Base-by-base conservation (phyloP, 2,113 vertebrate species). In the Merops nubicus region DNA sequence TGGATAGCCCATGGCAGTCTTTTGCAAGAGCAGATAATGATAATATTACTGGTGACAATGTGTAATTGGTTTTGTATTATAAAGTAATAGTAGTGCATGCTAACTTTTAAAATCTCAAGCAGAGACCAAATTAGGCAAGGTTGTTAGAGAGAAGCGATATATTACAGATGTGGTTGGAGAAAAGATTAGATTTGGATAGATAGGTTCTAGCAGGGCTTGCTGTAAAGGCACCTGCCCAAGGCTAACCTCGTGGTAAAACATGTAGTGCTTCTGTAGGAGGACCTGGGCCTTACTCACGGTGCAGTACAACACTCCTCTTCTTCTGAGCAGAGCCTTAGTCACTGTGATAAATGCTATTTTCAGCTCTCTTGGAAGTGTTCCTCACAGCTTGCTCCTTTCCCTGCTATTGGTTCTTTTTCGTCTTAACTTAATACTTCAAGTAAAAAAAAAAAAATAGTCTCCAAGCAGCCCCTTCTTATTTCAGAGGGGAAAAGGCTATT, bases 31-130 rank as follows among this genome's bases (percentile, higher is more conserved):
- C 59, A 54, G 80, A 57, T 96, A 77, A 83, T 51, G 77, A 56
- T 63, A 43, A 43, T 79, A 59, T 72, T 91, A 62, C 50, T 72
- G 33, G 82, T 91, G 82, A 88, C 89, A 91, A 91, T 73, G 56
- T 86, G 67, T 94, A 93, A 96, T 96, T 89, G 88, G 6, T 83
- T 95, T 74, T 91, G 23, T 88, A 69, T 96, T 94, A 93, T 67
- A 40, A 93, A 94, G 45, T 77, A 93, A 83, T 91, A 88, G 50
- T 72, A 50, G 28, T 33, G 14, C 59, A 12, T 67, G 83, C 70
- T 94, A 91, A 91, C 72, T 95, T 87, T 10, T 67, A 51, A 75
- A 96, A 77, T 93, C 64, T 90, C 22, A 47, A 80, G 73, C 59
- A 84, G 85, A 74, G 68, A 42, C 54, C 81, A 84, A 96, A 86